Base-by-base conservation (phyloP, 1,140 invertebrate genomes). In the Drosophila erecta region DNA sequence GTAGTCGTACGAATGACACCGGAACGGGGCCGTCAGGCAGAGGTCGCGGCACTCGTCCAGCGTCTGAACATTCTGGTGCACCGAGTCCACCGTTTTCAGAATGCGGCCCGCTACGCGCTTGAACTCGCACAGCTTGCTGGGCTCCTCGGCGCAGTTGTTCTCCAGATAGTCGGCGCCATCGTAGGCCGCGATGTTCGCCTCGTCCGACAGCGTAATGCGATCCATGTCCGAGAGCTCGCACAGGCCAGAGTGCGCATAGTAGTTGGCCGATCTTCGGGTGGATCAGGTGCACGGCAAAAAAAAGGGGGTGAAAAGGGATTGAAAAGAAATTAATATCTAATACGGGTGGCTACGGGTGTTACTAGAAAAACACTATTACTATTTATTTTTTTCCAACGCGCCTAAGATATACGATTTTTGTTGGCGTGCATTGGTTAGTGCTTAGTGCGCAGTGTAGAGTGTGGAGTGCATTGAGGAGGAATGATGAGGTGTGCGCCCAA, bases 161-260 rank as follows among this genome's bases (percentile, higher is more conserved):
- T 98, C 97, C 90, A 98, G 94, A 92, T 98, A 98, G 86, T 98
- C 97, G 74, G 92, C 94, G 91, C 95, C 95, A 91, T 96, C 95
- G 50, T 95, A 94, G 11, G 94, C 91, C 92, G 96, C 95, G 92
- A 97, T 96, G 59, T 94, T 94, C 33, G 94, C 95, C 38, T 95
- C 95, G 77, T 96, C 96, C 43, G 95, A 96, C 53, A 97, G 94
- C 50, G 97, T 98, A 92, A 97, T 94, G 79, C 97, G 94, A 93
- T 98, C 97, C 96, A 98, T 97, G 87, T 97, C 96, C 24, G 96
- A 97, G 59, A 98, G 93, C 87, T 96, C 95, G 92, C 97, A 98
- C 72, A 96, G 95, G 62, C 96, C 96, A 51, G 96, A 97, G 70
- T 94, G 94, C 92, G 96, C 96, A 91, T 96, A 95, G 93, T 96